A percentile compares a stretch with the other conserved stretches of the same genome.
Conservation (phyloP, 2,888 invertebrate species). For the Megamerina dolium region DNA sequence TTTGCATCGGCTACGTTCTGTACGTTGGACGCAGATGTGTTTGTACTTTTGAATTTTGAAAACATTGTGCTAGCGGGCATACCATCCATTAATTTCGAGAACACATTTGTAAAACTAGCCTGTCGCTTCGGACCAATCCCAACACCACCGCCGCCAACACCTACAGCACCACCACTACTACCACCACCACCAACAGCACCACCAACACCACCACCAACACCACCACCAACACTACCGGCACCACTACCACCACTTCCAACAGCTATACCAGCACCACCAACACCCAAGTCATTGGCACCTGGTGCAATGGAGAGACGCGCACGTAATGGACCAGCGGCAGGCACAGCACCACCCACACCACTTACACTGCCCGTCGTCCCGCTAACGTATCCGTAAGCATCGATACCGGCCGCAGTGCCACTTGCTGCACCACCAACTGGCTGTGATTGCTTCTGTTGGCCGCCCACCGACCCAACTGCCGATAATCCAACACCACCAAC, state of each 20-base stretch:
- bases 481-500: slow-evolving; percentile 18
- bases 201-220: slow-evolving; percentile 13
- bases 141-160: slow-evolving; percentile 8
- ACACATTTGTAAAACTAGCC: slow-evolving; percentile 48
- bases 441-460: slow-evolving; percentile 1
- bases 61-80: slow-evolving; percentile 60
- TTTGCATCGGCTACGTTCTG: slow-evolving; percentile 63
- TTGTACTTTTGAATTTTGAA: slow-evolving; percentile 64
- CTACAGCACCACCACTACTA: slow-evolving; percentile 6
- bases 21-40: slow-evolving; percentile 47
- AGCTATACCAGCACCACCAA: slow-evolving; percentile 1
- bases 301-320: slow-evolving; percentile 14
- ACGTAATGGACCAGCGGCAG: slow-evolving; percentile 7
- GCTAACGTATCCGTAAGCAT: slow-evolving; percentile 1
- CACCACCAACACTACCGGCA: slow-evolving; percentile 1
- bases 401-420: slow-evolving; percentile 9
- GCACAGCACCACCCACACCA: slow-evolving; percentile 4
- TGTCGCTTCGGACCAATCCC: slow-evolving; percentile 32
- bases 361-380: slow-evolving; percentile 8
- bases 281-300: slow-evolving; percentile 9
- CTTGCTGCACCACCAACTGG: slow-evolving; percentile 5
- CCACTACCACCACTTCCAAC: neutral
- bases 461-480: slow-evolving; percentile 6
- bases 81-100: slow-evolving; percentile 50
- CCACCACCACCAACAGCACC: slow-evolving; percentile 7